A percentile compares a stretch with the other conserved stretches of the same genome.
Evolutionary conservation across 2,888 invertebrate species (phyloP).

Genomic region (Drosophila vallismaia): DNA sequence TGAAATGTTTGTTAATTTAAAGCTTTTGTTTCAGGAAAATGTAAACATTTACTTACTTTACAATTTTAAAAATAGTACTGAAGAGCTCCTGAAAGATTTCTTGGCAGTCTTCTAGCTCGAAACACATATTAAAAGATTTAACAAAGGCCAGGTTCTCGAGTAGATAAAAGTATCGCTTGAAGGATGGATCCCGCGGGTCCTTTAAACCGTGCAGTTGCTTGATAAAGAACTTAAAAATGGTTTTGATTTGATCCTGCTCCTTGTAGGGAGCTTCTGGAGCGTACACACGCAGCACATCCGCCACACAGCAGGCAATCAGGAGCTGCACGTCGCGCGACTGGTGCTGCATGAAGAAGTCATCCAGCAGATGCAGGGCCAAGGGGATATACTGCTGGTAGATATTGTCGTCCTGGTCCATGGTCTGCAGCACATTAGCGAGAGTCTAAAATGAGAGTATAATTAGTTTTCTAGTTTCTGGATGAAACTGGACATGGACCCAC

Average conservation of each 20-base stretch:
- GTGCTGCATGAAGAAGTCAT: slow-evolving; percentile 96
- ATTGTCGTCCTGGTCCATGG: slow-evolving; percentile 98
- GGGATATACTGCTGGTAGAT: slow-evolving; percentile 96
- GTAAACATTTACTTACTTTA: slow-evolving; percentile 89
- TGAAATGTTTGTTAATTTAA: not conserved
- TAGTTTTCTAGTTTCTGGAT: not conserved
- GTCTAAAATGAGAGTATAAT: slow-evolving; percentile 85
- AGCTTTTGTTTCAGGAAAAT: too few species aligned
- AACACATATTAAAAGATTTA: slow-evolving; percentile 99
- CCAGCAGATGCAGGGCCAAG: slow-evolving; percentile 95
- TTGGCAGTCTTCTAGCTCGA: slow-evolving; percentile 98
- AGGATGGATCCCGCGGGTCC: slow-evolving; percentile 98
- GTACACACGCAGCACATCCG: slow-evolving; percentile 97
- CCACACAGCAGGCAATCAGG: slow-evolving; percentile 98
- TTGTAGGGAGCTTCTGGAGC: slow-evolving; percentile 99
- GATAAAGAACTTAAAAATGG: slow-evolving; percentile 96
- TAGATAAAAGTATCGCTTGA: slow-evolving; percentile 98
- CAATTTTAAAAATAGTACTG: slow-evolving; percentile 96
- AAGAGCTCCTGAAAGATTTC: slow-evolving; percentile 98
- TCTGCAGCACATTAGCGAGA: slow-evolving; percentile 96
- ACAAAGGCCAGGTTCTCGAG: slow-evolving; percentile 98
- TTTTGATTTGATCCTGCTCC: slow-evolving; percentile 95
- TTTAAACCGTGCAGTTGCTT: slow-evolving; percentile 96
- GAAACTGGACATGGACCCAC: slow-evolving; percentile 84
- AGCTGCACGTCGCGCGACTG: slow-evolving; percentile 96